A percentile compares a stretch with the other conserved stretches of the same genome.
Evolutionary conservation across 1,140 invertebrate genomes (phyloP).

Genomic region (Drosophila bipectinata): DNA sequence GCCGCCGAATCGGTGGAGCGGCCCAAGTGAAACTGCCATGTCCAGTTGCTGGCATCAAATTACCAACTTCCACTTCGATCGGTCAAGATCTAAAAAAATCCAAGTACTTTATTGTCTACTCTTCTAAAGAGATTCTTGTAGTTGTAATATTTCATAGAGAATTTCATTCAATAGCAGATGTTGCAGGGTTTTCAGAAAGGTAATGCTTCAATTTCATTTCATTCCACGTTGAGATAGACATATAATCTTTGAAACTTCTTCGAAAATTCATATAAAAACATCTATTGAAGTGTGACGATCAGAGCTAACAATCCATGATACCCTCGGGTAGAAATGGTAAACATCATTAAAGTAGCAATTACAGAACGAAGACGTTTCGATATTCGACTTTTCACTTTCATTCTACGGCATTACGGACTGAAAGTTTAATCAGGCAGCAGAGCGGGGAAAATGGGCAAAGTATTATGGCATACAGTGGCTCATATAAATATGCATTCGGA

Average conservation of each 20-base stretch:
- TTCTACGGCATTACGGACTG: slow-evolving; percentile 50
- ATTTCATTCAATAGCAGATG: neutral
- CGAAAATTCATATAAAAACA: slow-evolving; percentile 2
- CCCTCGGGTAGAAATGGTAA: slow-evolving; percentile 14
- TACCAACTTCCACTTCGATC: slow-evolving; percentile 55
- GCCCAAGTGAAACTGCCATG: slow-evolving; percentile 67
- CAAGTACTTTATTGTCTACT: neutral
- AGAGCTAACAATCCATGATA: slow-evolving; percentile 14
- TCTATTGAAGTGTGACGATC: slow-evolving; percentile 10
- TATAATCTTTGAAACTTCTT: neutral
- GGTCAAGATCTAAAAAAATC: slow-evolving; percentile 10
- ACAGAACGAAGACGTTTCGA: slow-evolving; percentile 56
- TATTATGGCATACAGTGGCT: slow-evolving; percentile 40
- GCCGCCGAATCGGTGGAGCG: slow-evolving; percentile 24
- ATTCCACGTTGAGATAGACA: neutral
- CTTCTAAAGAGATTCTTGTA: neutral
- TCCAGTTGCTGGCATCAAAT: slow-evolving; percentile 59
- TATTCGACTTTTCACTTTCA: slow-evolving; percentile 64
- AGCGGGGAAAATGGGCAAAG: slow-evolving; percentile 44
- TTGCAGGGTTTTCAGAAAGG: neutral
- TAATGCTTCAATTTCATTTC: neutral
- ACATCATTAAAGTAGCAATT: slow-evolving; percentile 16
- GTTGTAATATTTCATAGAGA: neutral
- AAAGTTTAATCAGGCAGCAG: slow-evolving; percentile 55
- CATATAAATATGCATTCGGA: slow-evolving; percentile 18